Conservation (phyloP, 2,113 vertebrate species). For the Hippoglossus stenolepis region DNA sequence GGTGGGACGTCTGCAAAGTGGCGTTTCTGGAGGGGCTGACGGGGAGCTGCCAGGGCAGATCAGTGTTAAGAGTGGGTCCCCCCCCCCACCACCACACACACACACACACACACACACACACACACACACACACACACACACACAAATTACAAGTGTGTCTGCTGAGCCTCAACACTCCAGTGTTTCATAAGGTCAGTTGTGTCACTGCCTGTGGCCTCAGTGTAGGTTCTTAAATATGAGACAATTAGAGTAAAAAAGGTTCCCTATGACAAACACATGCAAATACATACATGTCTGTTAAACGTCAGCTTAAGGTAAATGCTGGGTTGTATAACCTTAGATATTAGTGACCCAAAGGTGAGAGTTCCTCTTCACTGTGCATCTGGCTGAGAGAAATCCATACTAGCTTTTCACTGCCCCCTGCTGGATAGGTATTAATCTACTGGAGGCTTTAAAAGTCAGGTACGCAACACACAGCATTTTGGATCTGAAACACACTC, state of each 20-base stretch:
- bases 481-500: background rate
- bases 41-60: constrained; percentile 60
- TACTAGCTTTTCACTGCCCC: constrained; percentile 55
- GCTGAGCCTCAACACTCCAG: constrained; percentile 9
- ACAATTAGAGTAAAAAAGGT: background rate
- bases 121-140: constrained; percentile 13
- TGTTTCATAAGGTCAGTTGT: constrained; percentile 15
- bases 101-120: constrained; percentile 9
- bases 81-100: constrained; percentile 5
- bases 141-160: background rate
- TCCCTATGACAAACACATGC: no score
- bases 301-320: background rate
- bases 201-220: background rate
- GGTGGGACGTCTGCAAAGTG: constrained; percentile 56
- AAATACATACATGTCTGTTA: background rate
- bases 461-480: no score
- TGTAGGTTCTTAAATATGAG: background rate
- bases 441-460: background rate
- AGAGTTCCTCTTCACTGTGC: background rate
- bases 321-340: background rate
- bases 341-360: background rate
- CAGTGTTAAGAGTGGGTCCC: constrained; percentile 32
- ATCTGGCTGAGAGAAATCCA: background rate
- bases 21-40: constrained; percentile 54
- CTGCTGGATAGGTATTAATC: constrained; percentile 60